phyloP scores from a whole-genome alignment of 2,113 vertebrate genomes.

The Ariopsis seemanni region DNA sequence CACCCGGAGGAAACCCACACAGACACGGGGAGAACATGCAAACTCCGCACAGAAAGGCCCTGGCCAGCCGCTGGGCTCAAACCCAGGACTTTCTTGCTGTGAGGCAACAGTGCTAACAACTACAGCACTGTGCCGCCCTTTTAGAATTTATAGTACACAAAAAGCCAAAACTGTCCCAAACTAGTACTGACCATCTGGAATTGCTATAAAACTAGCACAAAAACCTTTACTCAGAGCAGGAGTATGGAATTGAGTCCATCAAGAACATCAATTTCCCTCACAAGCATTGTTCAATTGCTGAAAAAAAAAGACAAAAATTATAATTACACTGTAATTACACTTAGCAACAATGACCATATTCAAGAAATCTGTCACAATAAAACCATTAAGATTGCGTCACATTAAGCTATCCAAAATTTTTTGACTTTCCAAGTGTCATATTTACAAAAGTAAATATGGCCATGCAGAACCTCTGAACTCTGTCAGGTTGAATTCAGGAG shows the following conservation, averaged over 20 bases:
- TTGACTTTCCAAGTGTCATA: background rate
- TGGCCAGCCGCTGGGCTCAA: too few species aligned
- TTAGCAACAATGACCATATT: background rate
- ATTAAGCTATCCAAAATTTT: background rate
- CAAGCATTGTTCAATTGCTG: background rate
- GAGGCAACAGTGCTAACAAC: too few species aligned
- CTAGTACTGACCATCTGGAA: background rate
- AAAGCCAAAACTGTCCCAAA: background rate
- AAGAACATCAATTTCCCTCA: background rate
- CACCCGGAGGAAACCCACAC: too few species aligned
- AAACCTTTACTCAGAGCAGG: background rate
- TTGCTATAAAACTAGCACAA: background rate
- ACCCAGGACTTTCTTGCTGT: too few species aligned
- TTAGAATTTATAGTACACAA: background rate
- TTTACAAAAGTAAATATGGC: too few species aligned
- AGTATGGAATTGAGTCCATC: background rate
- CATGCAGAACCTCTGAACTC: too few species aligned
- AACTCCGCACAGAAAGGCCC: too few species aligned
- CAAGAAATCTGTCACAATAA: background rate
- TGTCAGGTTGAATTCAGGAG: too few species aligned
- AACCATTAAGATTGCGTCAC: background rate
- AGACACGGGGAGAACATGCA: too few species aligned
- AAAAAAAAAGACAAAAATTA: background rate
- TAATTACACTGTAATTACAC: background rate
- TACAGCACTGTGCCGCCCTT: too few species aligned